Evolutionary conservation across 2,797 vertebrate genomes (phyloP).

Genomic region (Danio choprae): DNA sequence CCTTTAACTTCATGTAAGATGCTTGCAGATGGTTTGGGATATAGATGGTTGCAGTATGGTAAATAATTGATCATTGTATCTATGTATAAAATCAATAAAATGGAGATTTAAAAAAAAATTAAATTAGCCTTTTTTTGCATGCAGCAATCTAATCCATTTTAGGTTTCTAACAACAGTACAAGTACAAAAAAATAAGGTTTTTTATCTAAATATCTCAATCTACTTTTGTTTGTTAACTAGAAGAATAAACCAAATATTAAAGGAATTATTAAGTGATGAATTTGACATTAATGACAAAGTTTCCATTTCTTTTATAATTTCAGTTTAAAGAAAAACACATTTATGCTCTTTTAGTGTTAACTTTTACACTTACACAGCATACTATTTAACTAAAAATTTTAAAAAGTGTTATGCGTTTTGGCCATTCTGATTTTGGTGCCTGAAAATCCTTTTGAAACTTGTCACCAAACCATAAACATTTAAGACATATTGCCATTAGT

Average conservation of each 20-base stretch:
- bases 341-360: constrained; percentile 8
- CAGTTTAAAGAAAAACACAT: not conserved
- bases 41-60: not conserved
- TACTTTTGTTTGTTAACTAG: not conserved
- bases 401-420: no score
- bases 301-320: constrained; percentile 2
- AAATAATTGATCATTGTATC: not conserved
- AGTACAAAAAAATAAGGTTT: no score
- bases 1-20: constrained; percentile 40
- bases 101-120: no score
- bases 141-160: not conserved
- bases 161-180: not conserved
- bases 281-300: not conserved
- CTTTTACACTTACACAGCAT: not conserved
- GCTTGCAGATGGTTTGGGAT: constrained; percentile 9
- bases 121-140: no score
- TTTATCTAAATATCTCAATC: not conserved
- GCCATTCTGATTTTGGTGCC: no score
- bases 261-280: not conserved
- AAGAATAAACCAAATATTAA: not conserved
- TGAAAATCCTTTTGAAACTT: no score
- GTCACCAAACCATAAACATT: no score
- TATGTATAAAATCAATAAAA: no score
- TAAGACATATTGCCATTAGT: no score
- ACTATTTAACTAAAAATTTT: no score